Conservation (phyloP, 2,113 vertebrate genomes). For the Ardeotis arabs region DNA sequence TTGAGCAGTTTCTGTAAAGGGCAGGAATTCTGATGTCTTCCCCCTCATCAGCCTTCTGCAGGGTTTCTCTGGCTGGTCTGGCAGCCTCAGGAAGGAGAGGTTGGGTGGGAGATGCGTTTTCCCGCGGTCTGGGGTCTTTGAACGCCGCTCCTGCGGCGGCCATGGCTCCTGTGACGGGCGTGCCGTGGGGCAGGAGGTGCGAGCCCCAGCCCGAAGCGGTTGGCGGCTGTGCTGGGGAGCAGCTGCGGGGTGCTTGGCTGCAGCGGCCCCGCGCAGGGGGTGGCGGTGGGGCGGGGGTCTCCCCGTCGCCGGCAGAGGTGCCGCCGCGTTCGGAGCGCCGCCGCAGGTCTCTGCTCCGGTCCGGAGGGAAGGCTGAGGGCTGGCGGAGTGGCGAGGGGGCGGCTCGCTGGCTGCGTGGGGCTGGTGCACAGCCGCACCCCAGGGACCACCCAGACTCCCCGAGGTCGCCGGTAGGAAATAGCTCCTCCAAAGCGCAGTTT, state of each 20-base stretch:
- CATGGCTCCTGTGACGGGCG: background rate
- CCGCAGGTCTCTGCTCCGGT: too few species aligned
- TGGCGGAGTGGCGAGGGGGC: fast-evolving
- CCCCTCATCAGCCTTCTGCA: too few species aligned
- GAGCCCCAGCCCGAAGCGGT: fast-evolving
- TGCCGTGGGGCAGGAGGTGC: background rate
- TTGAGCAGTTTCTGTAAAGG: background rate
- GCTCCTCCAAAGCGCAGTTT: background rate
- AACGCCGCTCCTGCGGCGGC: background rate
- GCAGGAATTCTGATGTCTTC: too few species aligned
- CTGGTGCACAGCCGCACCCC: background rate
- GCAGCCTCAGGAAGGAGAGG: background rate
- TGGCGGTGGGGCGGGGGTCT: fast-evolving
- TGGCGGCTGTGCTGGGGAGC: background rate
- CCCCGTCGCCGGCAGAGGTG: fast-evolving
- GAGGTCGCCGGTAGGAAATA: background rate
- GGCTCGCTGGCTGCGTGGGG: background rate
- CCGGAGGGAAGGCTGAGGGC: background rate
- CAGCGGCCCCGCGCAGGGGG: fast-evolving
- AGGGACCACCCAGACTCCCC: background rate
- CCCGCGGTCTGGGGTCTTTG: background rate
- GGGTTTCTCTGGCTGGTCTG: background rate
- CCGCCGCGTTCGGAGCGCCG: fast-evolving
- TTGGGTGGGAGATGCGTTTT: background rate
- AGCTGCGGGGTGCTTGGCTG: background rate